Evolutionary conservation across 1,140 invertebrate genomes (phyloP).

Genomic region (Leptinotarsa lineolata): DNA sequence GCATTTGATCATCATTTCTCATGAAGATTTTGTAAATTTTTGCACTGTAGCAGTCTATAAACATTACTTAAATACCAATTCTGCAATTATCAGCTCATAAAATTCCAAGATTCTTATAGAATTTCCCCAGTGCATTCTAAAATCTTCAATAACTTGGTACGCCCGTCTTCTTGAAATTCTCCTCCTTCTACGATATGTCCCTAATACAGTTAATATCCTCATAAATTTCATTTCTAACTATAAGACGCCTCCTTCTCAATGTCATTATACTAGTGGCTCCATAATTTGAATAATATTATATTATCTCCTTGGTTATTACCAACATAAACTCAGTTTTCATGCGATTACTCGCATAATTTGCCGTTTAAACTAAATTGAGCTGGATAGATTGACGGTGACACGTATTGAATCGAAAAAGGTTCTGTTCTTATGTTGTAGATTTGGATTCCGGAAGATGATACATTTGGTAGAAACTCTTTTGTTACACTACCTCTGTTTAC

Average conservation of each 20-base stretch:
- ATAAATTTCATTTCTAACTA: neutral
- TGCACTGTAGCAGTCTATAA: too few species aligned
- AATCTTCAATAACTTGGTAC: neutral
- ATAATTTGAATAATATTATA: constrained; percentile 7
- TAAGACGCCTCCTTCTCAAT: neutral
- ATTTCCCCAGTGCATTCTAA: too few species aligned
- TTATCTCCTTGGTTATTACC: neutral
- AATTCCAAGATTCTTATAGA: too few species aligned
- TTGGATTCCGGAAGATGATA: neutral
- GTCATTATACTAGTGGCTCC: neutral
- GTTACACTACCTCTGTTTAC: neutral
- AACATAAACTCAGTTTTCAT: neutral
- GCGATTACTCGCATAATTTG: neutral
- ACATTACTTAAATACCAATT: too few species aligned
- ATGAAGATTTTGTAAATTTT: too few species aligned
- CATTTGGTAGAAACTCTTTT: too few species aligned
- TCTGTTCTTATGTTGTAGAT: neutral
- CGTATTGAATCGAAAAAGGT: neutral
- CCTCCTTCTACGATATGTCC: neutral
- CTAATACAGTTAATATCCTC: neutral
- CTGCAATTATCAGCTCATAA: too few species aligned
- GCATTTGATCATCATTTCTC: too few species aligned
- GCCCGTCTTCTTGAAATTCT: neutral
- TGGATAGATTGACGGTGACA: neutral
- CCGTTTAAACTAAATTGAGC: neutral